Base-by-base conservation (phyloP, 2,113 vertebrate species). In the Agelaius phoeniceus region DNA sequence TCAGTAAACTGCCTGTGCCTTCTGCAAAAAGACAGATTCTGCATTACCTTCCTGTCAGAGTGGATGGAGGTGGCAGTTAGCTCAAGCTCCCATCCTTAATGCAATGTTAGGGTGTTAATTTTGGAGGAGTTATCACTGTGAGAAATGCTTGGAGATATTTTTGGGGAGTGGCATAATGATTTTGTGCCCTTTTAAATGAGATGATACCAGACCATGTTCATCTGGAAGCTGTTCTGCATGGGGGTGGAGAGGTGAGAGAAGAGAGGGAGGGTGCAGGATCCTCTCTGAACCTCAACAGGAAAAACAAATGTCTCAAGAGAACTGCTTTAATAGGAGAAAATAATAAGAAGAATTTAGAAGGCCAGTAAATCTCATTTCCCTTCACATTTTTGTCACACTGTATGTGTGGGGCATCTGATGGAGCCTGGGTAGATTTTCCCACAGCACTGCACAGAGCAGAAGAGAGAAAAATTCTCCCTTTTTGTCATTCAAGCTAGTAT, bases 381-480 rank as follows among this genome's bases (percentile, higher is more conserved):
- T 63, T 86, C 48, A 81, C 22, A 17, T 72, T 33, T 30, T 63
- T 35, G 30, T 37, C 19, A 44, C 2, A 2, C 12, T 33, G 5
- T 0, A 0, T 84, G 87, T 3, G 0, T 24, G 15, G 4, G 48
- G 23, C 28, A 21, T 41, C 2, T 7, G 10, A 8, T 46, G n/a
- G n/a, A 92, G 4, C 35, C 44, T 72, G 51, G 49, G 10, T 33
- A 27, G 72, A 41, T 77, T 77, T 91, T 69, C 39, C 15, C 28
- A 31, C 5, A 15, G 16, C 2, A 0, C 30, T 43, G 52, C 35
- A 35, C 28, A 54, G 46, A n/a, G 52, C 33, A 84, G 39, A 28
- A 39, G 19, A 81, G 57, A 71, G 33, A 57, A 23, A 68, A 59
- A 7, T 7, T 59, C 14, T 75, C 27, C 39, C 23, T 73, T 79